These are phyloP conservation scores for Pseudococcus viburni DNA, from an alignment of 2,888 invertebrate genomes.

Conservation along the genomic window DNA sequence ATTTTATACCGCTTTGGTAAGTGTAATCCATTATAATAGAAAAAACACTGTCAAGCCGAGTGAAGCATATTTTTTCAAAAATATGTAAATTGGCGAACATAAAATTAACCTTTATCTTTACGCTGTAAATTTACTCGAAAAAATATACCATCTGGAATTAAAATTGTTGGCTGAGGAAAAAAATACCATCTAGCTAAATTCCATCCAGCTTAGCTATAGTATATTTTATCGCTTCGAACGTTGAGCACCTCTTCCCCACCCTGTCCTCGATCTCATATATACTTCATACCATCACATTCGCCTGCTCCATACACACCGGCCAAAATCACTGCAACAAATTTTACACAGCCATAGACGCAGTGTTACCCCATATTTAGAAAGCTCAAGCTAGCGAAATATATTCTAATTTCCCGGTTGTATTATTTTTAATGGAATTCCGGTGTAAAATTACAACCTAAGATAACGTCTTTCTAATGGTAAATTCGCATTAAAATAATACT, in stretches of 20 bases:
- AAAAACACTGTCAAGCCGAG: background rate
- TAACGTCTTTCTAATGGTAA: slow-evolving; percentile 14
- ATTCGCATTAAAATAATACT: slow-evolving; percentile 25
- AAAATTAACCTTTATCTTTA: background rate
- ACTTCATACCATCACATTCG: background rate
- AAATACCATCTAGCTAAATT: background rate
- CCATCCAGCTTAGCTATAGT: background rate
- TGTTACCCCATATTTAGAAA: background rate
- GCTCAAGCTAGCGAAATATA: slow-evolving; percentile 29
- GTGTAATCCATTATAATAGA: slow-evolving; percentile 1
- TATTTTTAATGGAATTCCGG: slow-evolving; percentile 47
- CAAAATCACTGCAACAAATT: slow-evolving; percentile 8
- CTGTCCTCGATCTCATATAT: background rate
- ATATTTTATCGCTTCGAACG: background rate
- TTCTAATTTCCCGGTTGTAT: slow-evolving; percentile 4
- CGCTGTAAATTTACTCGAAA: background rate
- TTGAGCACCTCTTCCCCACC: background rate
- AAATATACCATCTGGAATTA: background rate
- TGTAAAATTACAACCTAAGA: slow-evolving; percentile 36
- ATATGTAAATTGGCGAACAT: background rate
- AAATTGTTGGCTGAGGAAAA: background rate
- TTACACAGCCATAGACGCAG: background rate
- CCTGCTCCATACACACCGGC: too few species aligned
- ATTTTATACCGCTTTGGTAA: background rate
- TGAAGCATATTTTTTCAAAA: background rate